These are phyloP conservation scores for Teleiodes luculella DNA, from an alignment of 2,888 invertebrate genomes.

Conservation along the genomic window DNA sequence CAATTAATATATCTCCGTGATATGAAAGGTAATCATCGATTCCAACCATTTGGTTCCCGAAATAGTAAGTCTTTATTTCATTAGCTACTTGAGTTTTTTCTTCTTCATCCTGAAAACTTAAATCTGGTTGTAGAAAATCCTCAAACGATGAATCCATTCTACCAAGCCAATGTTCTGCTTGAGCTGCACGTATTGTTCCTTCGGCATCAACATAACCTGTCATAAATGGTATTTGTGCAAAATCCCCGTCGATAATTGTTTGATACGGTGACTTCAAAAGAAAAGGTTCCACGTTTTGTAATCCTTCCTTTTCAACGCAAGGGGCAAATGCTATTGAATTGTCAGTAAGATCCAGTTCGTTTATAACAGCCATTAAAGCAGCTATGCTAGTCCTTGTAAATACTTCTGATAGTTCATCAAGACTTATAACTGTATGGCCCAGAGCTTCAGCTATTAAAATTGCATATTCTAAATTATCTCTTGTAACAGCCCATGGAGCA, in stretches of 20 bases:
- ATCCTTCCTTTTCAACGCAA: conserved; percentile 52
- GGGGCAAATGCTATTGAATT: conserved; percentile 65
- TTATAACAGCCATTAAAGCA: conserved; percentile 60
- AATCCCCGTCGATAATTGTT: conserved; percentile 43
- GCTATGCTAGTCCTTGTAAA: conserved; percentile 52
- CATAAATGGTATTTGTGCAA: conserved; percentile 54
- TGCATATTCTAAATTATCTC: conserved; percentile 58
- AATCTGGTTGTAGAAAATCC: conserved; percentile 59
- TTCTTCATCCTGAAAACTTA: conserved; percentile 42
- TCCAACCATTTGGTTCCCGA: conserved; percentile 35
- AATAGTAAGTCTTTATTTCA: conserved; percentile 49
- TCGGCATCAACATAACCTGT: conserved; percentile 63
- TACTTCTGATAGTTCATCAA: conserved; percentile 46
- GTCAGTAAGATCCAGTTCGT: conserved; percentile 57
- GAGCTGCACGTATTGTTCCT: conserved; percentile 57
- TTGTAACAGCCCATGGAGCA: conserved; percentile 66
- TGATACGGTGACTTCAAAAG: conserved; percentile 51
- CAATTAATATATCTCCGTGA: conserved; percentile 63
- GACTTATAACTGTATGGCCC: conserved; percentile 47
- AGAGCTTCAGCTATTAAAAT: conserved; percentile 56
- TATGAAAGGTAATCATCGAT: conserved; percentile 47
- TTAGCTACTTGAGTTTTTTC: conserved; percentile 36
- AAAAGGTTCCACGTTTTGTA: conserved; percentile 43
- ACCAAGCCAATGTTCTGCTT: conserved; percentile 53
- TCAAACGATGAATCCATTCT: conserved; percentile 54